Evolutionary conservation across 2,888 invertebrate species (phyloP), one percentile per base, ranked within the genome.

Genomic region (Lepidochitona cinerea): DNA sequence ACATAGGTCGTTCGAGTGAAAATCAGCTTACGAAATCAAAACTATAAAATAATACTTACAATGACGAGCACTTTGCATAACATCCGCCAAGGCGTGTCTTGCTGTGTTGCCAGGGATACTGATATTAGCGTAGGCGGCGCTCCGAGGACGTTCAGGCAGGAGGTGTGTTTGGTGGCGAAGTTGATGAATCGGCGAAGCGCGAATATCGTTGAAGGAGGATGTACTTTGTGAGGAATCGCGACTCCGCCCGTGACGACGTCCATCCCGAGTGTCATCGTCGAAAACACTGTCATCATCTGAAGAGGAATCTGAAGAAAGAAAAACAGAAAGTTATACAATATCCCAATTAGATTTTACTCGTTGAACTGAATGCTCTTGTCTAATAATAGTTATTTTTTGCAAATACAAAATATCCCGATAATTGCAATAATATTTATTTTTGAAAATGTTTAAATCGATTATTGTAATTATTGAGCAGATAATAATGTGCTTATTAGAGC

Each of bases 21-120:
- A n/a, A n/a, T n/a, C n/a, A n/a, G n/a, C n/a, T n/a, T n/a, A n/a
- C n/a, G n/a, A n/a, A n/a, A n/a, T n/a, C n/a, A n/a, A n/a, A n/a
- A n/a, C n/a, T 23, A 49, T n/a, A 49, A 49, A 23, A 49, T 49
- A 7, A 18, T 35, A 81, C 84, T 86, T 77, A 88, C 87, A 87
- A 80, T 86, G 86, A 67, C 87, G 78, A 4, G 84, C 75, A 76
- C 81, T 83, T 87, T 93, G 93, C 93, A 94, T 93, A 72, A 93
- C 93, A 89, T 94, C 95, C 84, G 93, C 94, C 85, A 94, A 93
- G 89, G 89, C 89, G 70, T 87, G 93, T 93, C 75, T 93, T 93
- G 89, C 94, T 92, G 89, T 93, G 93, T 85, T 90, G 75, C 85
- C 89, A 12, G 87, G 87, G 54, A 87, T 85, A 79, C 82, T 86